Evolutionary conservation across 37 sponge, comb jelly and placozoan genomes (phyloP).

Genomic region (Diacarnus erythraeanus): DNA sequence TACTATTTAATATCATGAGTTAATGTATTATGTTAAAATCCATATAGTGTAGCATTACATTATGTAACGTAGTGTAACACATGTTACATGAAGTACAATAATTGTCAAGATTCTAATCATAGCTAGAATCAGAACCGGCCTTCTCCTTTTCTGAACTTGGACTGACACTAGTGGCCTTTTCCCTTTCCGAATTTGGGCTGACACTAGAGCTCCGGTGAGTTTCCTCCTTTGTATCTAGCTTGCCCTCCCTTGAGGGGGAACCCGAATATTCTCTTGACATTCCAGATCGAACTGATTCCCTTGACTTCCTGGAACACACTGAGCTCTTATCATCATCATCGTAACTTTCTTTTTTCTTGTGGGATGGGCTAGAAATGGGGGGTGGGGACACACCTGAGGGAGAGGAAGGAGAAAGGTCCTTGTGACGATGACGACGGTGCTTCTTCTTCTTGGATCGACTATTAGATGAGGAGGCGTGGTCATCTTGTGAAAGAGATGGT

Average conservation of each 20-base stretch:
- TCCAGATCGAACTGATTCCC: background rate
- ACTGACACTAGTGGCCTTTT: background rate
- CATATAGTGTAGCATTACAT: too few species aligned
- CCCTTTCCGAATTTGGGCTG: background rate
- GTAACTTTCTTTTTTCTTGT: background rate
- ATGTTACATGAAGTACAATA: too few species aligned
- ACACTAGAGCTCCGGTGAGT: background rate
- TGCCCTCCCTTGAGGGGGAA: too few species aligned
- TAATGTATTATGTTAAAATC: too few species aligned
- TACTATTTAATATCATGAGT: too few species aligned
- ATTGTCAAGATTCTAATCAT: too few species aligned
- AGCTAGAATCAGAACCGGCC: constrained; percentile 11
- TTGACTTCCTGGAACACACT: background rate
- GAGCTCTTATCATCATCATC: constrained; percentile 7
- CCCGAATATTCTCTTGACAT: too few species aligned
- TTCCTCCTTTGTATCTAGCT: too few species aligned
- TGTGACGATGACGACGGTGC: constrained; percentile 25
- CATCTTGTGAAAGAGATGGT: too few species aligned
- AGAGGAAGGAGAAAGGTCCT: constrained; percentile 38
- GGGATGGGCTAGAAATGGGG: background rate
- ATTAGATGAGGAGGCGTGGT: background rate
- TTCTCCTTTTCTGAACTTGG: background rate
- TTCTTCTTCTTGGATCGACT: constrained; percentile 49
- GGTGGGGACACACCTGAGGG: constrained; percentile 35
- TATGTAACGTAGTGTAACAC: too few species aligned